Evolutionary conservation across 2,797 vertebrate genomes (phyloP).

Genomic region (Pitangus sulphuratus): DNA sequence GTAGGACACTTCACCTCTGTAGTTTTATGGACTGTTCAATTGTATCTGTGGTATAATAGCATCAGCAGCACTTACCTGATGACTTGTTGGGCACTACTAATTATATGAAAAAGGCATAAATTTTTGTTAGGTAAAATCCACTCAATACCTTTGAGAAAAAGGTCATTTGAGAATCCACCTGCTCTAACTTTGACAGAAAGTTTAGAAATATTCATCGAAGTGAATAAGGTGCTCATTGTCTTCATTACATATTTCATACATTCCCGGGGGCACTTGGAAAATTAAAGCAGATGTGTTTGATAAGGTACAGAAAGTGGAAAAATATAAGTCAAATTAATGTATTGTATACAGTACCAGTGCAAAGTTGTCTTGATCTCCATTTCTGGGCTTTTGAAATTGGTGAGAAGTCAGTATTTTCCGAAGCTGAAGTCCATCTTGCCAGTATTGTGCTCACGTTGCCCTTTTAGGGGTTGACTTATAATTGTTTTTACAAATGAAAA

Average conservation of each 20-base stretch:
- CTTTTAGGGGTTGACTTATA: background rate
- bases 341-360: background rate
- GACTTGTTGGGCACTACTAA: background rate
- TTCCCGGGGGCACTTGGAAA: background rate
- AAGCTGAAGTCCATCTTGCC: background rate
- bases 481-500: background rate
- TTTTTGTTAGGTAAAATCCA: background rate
- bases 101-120: background rate
- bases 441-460: background rate
- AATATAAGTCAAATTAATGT: background rate
- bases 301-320: background rate
- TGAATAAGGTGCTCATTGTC: background rate
- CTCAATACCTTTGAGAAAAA: background rate
- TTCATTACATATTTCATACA: background rate
- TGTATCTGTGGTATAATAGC: background rate
- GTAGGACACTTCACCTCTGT: background rate
- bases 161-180: background rate
- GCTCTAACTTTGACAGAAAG: background rate
- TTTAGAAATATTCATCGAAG: background rate
- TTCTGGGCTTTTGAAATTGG: background rate
- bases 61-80: background rate
- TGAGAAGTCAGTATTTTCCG: background rate
- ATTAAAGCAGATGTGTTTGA: background rate
- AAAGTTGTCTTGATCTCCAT: background rate
- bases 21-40: slow-evolving; percentile 23